Percentiles rank a stretch among this genome's conserved stretches.
These are phyloP conservation scores for Centropus unirufus DNA, from an alignment of 2,113 vertebrate genomes.

Conservation along the genomic window DNA sequence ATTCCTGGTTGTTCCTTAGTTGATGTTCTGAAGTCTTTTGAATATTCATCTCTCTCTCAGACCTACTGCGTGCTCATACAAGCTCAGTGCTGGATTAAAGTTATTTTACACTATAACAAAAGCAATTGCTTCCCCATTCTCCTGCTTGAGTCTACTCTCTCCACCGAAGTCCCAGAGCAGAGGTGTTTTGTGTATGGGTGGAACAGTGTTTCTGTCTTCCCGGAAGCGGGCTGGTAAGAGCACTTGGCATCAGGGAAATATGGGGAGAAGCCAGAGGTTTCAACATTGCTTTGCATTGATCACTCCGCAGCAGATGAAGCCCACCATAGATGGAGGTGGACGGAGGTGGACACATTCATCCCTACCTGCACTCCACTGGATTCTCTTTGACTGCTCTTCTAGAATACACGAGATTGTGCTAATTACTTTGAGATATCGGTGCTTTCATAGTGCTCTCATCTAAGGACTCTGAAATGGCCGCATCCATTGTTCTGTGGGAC, in stretches of 20 bases:
- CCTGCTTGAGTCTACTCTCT: background rate
- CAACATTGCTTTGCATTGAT: background rate
- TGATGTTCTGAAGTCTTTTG: background rate
- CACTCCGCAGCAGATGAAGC: accelerated
- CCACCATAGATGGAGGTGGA: accelerated
- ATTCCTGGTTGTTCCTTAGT: background rate
- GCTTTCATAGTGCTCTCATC: background rate
- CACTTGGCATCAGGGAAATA: background rate
- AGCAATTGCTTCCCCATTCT: background rate
- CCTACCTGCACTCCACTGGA: background rate
- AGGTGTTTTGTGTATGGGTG: background rate
- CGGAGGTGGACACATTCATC: background rate
- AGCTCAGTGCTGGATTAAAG: background rate
- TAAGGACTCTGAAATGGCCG: background rate
- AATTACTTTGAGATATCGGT: background rate
- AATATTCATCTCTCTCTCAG: background rate
- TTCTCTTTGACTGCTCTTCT: background rate
- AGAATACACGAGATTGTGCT: background rate
- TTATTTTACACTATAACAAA: background rate
- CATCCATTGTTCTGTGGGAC: background rate
- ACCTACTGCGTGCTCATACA: background rate
- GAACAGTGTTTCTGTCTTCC: background rate
- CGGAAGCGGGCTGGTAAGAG: background rate
- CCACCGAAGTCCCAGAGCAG: background rate
- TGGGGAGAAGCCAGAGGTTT: background rate